Base-by-base conservation (phyloP, 2,888 invertebrate genomes). In the Molorchus minor region DNA sequence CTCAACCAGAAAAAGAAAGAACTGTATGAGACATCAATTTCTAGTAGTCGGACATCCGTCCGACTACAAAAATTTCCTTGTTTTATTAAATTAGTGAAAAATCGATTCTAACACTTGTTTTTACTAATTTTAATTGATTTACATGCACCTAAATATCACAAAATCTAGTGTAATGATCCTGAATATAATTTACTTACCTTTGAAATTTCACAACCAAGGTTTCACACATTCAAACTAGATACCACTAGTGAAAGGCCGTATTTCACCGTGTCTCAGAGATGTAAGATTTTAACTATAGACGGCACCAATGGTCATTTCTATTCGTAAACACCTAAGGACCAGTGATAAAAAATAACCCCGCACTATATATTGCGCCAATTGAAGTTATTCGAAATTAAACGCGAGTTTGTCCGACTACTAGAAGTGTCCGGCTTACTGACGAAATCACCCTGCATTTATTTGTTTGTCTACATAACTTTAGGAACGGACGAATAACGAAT, bases 241-340 rank as follows among this genome's bases (percentile, higher is more conserved):
- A n/a, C n/a, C n/a, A 30, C 30, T 30, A 2, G 30, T 30, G 30
- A 30, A 30, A 3, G 30, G 30, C 30, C 30, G 30, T 30, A 30
- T 30, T 30, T 30, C 12, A 30, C 30, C 30, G 30, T 12, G 30
- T 30, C 30, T 30, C n/a, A 30, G 30, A 30, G 30, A 30, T 30
- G 10, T 30, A 30, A 30, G 30, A 30, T 30, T 3, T 30, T 30
- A 30, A 30, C 30, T 30, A 30, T 30, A 30, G 30, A 30, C 30
- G 30, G 30, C 30, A 12, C 30, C 30, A 30, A 30, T 30, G 30
- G 30, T 30, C 30, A 30, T 30, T 30, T 30, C 30, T 30, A 30
- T 30, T 30, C 30, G 10, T 30, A 30, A 40, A 40, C 19, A 40
- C n/a, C n/a, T n/a, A n/a, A n/a, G n/a, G n/a, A n/a, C n/a, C n/a